Conservation (phyloP, 2,888 invertebrate genomes). For the Tetragonula carbonaria region DNA sequence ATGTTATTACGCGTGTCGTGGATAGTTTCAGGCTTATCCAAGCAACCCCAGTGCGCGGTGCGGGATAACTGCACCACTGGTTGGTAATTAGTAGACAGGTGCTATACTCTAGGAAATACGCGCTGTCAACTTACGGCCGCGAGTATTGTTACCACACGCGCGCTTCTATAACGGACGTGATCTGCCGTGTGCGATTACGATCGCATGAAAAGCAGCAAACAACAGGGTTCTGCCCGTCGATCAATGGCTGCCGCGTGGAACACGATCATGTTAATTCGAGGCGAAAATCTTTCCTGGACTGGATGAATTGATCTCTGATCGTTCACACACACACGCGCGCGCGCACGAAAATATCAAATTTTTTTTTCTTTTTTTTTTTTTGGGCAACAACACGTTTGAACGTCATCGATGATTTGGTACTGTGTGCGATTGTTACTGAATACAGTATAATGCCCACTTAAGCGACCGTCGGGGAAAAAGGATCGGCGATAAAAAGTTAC, state of each 20-base stretch:
- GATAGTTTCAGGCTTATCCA: slow-evolving; percentile 39
- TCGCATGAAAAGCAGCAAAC: slow-evolving; percentile 53
- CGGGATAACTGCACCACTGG: slow-evolving; percentile 31
- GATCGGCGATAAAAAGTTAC: no score
- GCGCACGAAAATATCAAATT: no score
- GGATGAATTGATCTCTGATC: background rate
- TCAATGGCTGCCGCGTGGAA: slow-evolving; percentile 11
- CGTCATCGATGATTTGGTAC: no score
- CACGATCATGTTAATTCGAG: slow-evolving; percentile 32
- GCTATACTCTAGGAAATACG: slow-evolving; percentile 20
- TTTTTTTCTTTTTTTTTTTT: no score
- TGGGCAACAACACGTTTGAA: no score
- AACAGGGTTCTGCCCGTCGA: slow-evolving; percentile 12
- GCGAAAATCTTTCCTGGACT: background rate
- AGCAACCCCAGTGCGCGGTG: background rate
- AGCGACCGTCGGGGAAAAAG: no score
- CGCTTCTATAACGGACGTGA: background rate
- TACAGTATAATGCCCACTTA: no score
- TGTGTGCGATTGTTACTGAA: no score
- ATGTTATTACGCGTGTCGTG: slow-evolving; percentile 44
- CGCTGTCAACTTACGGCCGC: slow-evolving; percentile 15
- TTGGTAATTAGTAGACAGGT: slow-evolving; percentile 52
- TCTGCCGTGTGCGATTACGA: slow-evolving; percentile 27
- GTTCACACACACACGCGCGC: background rate
- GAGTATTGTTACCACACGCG: background rate